Percentiles rank a stretch among this genome's conserved stretches.
These are phyloP conservation scores for Pseudachorutes palmiensis DNA, from an alignment of 1,140 invertebrate genomes.

Conservation along the genomic window DNA sequence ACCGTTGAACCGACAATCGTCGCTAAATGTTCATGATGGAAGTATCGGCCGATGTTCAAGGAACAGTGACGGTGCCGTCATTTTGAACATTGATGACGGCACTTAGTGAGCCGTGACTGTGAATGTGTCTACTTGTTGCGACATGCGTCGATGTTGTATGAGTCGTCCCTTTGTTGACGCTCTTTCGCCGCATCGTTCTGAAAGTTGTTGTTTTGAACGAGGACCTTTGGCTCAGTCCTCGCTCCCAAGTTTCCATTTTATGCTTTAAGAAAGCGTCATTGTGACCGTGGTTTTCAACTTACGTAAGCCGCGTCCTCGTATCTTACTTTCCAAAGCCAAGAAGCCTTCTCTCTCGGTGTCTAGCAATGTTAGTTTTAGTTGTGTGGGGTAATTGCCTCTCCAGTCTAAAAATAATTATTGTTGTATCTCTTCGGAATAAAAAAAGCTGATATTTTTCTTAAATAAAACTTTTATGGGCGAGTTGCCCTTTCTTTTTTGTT, in stretches of 20 bases:
- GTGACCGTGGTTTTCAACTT: not conserved
- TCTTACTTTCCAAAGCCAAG: not conserved
- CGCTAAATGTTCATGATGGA: not conserved
- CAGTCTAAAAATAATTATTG: not conserved
- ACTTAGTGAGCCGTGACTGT: not conserved
- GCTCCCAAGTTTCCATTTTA: not conserved
- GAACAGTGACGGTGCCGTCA: not conserved
- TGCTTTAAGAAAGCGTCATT: not conserved
- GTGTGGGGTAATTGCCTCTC: not conserved
- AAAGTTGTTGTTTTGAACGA: not conserved
- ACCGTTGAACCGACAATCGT: not conserved
- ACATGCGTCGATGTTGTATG: not conserved
- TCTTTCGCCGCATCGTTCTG: not conserved
- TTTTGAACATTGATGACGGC: conserved; percentile 1
- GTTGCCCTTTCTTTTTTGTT: not conserved
- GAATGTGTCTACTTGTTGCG: not conserved
- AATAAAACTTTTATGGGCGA: conserved; percentile 9
- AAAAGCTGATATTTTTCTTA: conserved; percentile 2
- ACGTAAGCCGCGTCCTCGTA: not conserved
- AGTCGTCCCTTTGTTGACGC: not conserved
- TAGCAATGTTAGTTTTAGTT: not conserved
- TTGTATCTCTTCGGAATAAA: not conserved
- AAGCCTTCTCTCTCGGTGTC: not conserved
- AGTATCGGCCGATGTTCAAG: not conserved
- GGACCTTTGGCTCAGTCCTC: not conserved